Evolutionary conservation across 2,113 vertebrate genomes (phyloP).

Genomic region (Lampris megalopsis): DNA sequence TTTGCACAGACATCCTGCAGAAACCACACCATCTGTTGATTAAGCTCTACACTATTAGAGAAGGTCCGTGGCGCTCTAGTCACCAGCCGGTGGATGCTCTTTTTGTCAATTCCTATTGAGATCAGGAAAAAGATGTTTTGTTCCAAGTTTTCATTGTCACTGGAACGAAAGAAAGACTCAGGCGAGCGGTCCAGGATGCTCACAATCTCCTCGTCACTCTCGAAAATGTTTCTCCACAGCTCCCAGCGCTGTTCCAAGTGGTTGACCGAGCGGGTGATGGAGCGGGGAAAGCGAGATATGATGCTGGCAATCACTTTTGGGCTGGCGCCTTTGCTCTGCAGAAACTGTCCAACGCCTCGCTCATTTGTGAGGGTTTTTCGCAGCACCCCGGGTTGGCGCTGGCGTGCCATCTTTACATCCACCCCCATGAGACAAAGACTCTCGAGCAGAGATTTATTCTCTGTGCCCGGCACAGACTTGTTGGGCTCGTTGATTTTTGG

Average conservation of each 20-base stretch:
- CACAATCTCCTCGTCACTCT: slow-evolving; percentile 80
- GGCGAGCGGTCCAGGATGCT: slow-evolving; percentile 82
- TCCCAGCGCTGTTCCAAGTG: slow-evolving; percentile 83
- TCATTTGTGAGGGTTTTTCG: slow-evolving; percentile 79
- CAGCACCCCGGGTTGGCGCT: slow-evolving; percentile 79
- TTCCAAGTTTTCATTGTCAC: slow-evolving; percentile 81
- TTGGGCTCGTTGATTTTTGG: background rate
- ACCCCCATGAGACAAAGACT: slow-evolving; percentile 82
- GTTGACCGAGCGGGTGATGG: slow-evolving; percentile 78
- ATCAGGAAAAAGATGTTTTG: slow-evolving; percentile 83
- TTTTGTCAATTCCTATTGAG: slow-evolving; percentile 78
- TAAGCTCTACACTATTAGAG: slow-evolving; percentile 84
- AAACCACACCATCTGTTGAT: slow-evolving; percentile 79
- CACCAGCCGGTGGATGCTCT: slow-evolving; percentile 81
- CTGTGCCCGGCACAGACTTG: background rate
- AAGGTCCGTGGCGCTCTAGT: slow-evolving; percentile 82
- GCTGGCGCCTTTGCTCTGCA: slow-evolving; percentile 82
- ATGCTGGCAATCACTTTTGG: slow-evolving; percentile 76
- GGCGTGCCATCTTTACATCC: slow-evolving; percentile 77
- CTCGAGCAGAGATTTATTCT: slow-evolving; percentile 80
- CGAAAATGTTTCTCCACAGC: slow-evolving; percentile 84
- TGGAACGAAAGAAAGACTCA: slow-evolving; percentile 86
- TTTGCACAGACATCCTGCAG: slow-evolving; percentile 73
- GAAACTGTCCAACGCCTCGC: slow-evolving; percentile 76
- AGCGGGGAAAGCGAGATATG: slow-evolving; percentile 83